phyloP scores from a whole-genome alignment of 2,888 invertebrate genomes.

The Volucella inanis region DNA sequence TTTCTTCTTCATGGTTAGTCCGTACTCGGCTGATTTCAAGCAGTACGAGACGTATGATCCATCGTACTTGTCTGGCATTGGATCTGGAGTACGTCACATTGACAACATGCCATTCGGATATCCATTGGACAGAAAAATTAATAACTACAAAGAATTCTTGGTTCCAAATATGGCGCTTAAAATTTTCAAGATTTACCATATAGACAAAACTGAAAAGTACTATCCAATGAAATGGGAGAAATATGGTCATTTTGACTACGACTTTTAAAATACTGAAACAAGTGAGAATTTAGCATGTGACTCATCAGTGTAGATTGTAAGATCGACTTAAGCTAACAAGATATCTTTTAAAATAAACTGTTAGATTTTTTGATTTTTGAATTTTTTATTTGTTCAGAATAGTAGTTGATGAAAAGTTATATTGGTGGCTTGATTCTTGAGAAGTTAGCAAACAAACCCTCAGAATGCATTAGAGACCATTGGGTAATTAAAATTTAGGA shows the following conservation, averaged over 20 bases:
- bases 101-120: conserved; percentile 88
- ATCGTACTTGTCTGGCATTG: conserved; percentile 84
- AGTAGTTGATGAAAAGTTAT: too few species aligned
- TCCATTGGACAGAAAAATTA: conserved; percentile 89
- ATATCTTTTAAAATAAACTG: conserved; percentile 43
- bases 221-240: conserved; percentile 76
- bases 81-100: conserved; percentile 84
- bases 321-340: neutral
- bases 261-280: conserved; percentile 65
- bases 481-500: too few species aligned
- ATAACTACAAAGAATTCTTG: conserved; percentile 84
- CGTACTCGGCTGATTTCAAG: conserved; percentile 84
- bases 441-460: too few species aligned
- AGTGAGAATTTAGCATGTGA: neutral
- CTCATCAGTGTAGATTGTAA: conserved; percentile 2
- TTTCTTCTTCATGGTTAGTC: conserved; percentile 86
- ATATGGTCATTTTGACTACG: conserved; percentile 79
- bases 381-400: neutral
- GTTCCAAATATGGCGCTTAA: conserved; percentile 88
- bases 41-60: conserved; percentile 83
- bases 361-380: too few species aligned
- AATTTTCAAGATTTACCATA: conserved; percentile 87
- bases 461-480: too few species aligned
- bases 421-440: too few species aligned
- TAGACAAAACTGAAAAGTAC: conserved; percentile 82